Conservation (phyloP, 2,888 invertebrate genomes). For the Strigamia maritima region DNA sequence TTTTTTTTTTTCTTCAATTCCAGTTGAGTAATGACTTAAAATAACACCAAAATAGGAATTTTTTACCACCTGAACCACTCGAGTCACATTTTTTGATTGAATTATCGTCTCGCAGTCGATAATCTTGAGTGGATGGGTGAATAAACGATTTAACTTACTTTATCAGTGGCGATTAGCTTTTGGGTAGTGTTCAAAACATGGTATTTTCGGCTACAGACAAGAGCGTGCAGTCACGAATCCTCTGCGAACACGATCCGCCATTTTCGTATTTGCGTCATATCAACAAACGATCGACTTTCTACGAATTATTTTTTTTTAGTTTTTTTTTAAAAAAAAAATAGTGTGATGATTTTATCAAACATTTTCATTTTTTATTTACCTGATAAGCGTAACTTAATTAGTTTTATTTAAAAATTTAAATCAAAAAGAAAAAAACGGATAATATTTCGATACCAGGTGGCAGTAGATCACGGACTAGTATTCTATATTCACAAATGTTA, state of each 20-base stretch:
- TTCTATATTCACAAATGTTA: too few relatives aligned
- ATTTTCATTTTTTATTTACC: background rate
- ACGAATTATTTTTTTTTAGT: background rate
- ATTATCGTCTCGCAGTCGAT: background rate
- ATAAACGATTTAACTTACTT: background rate
- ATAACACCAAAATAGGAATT: background rate
- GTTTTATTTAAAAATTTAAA: too few relatives aligned
- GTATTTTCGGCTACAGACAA: background rate
- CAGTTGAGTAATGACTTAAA: too few relatives aligned
- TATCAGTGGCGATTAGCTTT: background rate
- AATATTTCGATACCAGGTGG: too few relatives aligned
- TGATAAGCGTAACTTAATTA: too few relatives aligned
- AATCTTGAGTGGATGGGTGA: too few relatives aligned
- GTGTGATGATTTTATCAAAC: too few relatives aligned
- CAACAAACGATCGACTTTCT: background rate
- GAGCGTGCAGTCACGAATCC: background rate
- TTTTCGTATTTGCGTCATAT: background rate
- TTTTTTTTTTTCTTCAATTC: background rate
- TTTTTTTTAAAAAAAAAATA: background rate
- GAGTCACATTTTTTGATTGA: background rate
- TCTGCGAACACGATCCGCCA: background rate
- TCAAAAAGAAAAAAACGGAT: too few relatives aligned
- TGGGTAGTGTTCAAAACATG: background rate
- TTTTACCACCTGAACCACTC: slow-evolving; percentile 11
- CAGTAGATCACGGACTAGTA: too few relatives aligned